Percentiles rank a stretch among this genome's conserved stretches.
These are phyloP conservation scores for Centropus unirufus DNA, from an alignment of 2,113 vertebrate genomes.

Conservation along the genomic window DNA sequence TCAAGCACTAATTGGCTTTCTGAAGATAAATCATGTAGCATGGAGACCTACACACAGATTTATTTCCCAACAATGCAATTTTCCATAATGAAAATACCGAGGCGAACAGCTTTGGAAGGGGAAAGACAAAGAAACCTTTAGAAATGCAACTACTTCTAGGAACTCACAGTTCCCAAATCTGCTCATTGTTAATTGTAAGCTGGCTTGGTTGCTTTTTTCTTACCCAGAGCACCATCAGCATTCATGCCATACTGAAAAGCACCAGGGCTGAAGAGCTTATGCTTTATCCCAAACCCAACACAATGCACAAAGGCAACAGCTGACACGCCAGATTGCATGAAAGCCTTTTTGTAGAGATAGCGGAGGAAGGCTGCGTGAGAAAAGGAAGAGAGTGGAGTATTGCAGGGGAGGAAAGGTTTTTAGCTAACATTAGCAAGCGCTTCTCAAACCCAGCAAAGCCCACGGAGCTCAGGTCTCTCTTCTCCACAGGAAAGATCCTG, in stretches of 20 bases:
- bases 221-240: constrained; percentile 20
- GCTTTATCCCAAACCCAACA: background rate
- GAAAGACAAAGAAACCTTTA: background rate
- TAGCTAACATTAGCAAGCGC: background rate
- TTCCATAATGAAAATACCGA: background rate
- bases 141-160: background rate
- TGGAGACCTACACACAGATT: background rate
- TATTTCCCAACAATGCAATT: background rate
- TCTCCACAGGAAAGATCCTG: background rate
- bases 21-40: background rate
- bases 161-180: background rate
- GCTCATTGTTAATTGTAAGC: background rate
- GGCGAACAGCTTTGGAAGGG: background rate
- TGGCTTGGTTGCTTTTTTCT: background rate
- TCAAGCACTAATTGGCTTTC: constrained; percentile 28
- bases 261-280: constrained; percentile 18
- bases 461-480: background rate
- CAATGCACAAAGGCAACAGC: constrained; percentile 63
- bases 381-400: background rate
- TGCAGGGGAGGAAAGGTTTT: background rate
- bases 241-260: background rate
- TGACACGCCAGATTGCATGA: constrained; percentile 41
- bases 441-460: background rate
- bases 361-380: background rate
- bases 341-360: constrained; percentile 25